Percentiles rank a stretch among this genome's conserved stretches.
These are phyloP conservation scores for Drymonia ruficornis DNA, from an alignment of 2,888 invertebrate genomes.

Conservation along the genomic window DNA sequence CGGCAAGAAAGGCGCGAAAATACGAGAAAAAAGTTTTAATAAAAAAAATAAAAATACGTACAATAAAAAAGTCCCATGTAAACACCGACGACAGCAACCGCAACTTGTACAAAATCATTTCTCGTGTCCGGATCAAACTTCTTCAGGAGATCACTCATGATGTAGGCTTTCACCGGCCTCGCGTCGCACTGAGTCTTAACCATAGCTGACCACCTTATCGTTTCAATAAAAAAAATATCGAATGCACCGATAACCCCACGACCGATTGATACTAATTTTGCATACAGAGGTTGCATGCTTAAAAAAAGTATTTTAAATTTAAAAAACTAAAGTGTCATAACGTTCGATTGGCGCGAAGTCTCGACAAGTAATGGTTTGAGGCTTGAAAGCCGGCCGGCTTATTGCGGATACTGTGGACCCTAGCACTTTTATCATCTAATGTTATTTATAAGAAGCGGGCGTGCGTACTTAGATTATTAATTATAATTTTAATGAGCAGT, in stretches of 20 bases:
- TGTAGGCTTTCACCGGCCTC: constrained; percentile 70
- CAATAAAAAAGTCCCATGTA: constrained; percentile 72
- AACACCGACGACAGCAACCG: constrained; percentile 66
- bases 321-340: constrained; percentile 27
- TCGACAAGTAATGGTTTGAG: constrained; percentile 42
- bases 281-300: constrained; percentile 53
- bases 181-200: constrained; percentile 73
- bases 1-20: too few relatives aligned
- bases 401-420: constrained; percentile 37
- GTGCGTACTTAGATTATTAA: too few relatives aligned
- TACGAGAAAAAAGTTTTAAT: too few relatives aligned
- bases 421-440: constrained; percentile 41
- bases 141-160: constrained; percentile 79
- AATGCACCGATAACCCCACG: constrained; percentile 73
- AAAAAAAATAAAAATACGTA: constrained; percentile 51
- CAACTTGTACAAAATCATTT: constrained; percentile 69
- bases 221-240: constrained; percentile 44
- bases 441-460: constrained; percentile 12
- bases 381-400: constrained; percentile 35
- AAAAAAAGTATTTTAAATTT: constrained; percentile 32
- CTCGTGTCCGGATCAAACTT: constrained; percentile 69
- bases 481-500: neutral
- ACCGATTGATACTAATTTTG: constrained; percentile 58
- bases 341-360: constrained; percentile 52
- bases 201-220: constrained; percentile 58